Base-by-base conservation (phyloP, 2,888 invertebrate genomes). In the Pachycephus smyrnensis region DNA sequence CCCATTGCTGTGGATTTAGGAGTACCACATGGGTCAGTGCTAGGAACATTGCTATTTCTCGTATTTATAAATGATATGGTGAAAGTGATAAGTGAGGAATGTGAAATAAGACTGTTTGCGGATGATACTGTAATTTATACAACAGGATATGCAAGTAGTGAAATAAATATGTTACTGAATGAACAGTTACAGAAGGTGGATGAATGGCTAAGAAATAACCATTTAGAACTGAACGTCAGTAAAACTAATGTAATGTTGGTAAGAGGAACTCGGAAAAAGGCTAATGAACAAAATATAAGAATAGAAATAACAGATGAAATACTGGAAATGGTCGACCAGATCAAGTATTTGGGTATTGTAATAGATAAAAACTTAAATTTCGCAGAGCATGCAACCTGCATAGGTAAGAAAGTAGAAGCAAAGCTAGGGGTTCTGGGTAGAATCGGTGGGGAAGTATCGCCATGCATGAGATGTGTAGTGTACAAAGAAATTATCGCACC, bases 31-130 rank as follows among this genome's bases (percentile, higher is more conserved):
- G 78, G 78, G 23, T 69, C 71, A 30, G 68, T 76, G 30, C 40
- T 78, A n/a, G 78, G 73, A 40, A 23, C 78, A 69, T 15, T 73
- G 33, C 55, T 78, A 68, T 78, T 78, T 32, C 55, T 78, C 1
- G 1, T 78, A 31, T 78, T 76, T 40, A 76, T 78, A 36, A 78
- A 78, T 73, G 76, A 78, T 31, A 69, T 78, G 4, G 37, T 33
- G 30, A 68, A 40, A 9, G 31, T 55, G 12, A n/a, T 78, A 33
- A 33, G 3, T 33, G 33, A 33, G 33, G 3, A 33, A 33, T 33
- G 33, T 3, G 33, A 33, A 33, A 76, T 69, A 31, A 73, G 68
- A 12, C 68, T 78, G 12, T 78, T 78, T 78, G 76, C 78, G 1
- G 76, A 78, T 55, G 77, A 76, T 68, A 1, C 68, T 30, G 23